Conservation (phyloP, 2,113 vertebrate species). For the Pardalotus punctatus region DNA sequence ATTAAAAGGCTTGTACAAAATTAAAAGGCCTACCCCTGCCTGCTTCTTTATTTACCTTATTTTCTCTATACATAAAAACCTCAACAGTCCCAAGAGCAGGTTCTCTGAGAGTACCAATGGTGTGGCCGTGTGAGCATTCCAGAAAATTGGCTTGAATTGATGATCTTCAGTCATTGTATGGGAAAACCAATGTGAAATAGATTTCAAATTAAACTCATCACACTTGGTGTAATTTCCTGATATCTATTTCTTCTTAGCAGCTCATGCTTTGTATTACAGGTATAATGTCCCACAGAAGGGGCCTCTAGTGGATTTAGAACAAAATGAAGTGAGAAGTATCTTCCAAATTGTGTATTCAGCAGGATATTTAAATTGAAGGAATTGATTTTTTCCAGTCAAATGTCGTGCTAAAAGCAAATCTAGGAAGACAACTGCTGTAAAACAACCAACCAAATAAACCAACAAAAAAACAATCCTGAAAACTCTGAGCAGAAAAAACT, state of each 20-base stretch:
- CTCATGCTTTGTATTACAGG: not conserved
- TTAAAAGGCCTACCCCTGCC: not conserved
- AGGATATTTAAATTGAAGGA: slow-evolving; percentile 38
- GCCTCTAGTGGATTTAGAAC: not conserved
- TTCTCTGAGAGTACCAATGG: not conserved
- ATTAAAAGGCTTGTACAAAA: not conserved
- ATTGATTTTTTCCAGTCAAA: slow-evolving; percentile 12
- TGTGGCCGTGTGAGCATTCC: not conserved
- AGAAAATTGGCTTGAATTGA: not conserved
- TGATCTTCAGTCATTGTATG: not conserved
- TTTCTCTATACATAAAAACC: not conserved
- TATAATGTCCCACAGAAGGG: not conserved
- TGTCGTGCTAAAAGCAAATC: not conserved
- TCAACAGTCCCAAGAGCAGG: not conserved
- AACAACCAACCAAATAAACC: not conserved
- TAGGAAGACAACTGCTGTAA: not conserved
- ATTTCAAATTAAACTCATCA: slow-evolving; percentile 1
- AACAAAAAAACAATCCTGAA: not conserved
- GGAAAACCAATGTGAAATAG: not conserved
- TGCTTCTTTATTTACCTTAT: not conserved
- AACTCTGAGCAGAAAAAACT: not conserved
- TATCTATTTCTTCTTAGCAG: not conserved
- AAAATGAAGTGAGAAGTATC: not conserved
- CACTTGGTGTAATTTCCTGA: not conserved
- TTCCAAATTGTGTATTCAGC: not conserved